Percentiles rank a stretch among this genome's conserved stretches.
Evolutionary conservation across 1,140 invertebrate species (phyloP).

Genomic region (Psilanteris sp.): DNA sequence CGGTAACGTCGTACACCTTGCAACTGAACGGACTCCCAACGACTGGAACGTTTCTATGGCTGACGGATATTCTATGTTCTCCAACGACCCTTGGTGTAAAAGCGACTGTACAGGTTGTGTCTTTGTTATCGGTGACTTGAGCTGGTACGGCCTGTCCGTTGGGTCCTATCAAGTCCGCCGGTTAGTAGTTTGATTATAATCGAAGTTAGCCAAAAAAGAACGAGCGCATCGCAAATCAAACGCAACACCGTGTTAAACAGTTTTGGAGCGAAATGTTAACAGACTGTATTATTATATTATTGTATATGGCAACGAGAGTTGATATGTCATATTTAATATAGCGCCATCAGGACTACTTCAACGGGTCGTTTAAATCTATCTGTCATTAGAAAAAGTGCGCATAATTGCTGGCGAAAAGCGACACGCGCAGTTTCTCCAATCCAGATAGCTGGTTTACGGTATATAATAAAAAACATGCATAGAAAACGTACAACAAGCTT

Average conservation of each 20-base stretch:
- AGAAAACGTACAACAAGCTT: no score
- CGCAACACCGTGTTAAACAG: constrained; percentile 17
- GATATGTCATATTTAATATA: constrained; percentile 4
- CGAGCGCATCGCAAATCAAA: constrained; percentile 23
- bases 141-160: constrained; percentile 92
- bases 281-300: no score
- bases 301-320: constrained; percentile 42
- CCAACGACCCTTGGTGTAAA: constrained; percentile 92
- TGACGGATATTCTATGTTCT: constrained; percentile 93
- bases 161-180: constrained; percentile 85
- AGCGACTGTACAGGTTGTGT: constrained; percentile 90
- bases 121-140: constrained; percentile 89
- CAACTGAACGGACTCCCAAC: constrained; percentile 94
- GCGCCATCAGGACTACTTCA: constrained; percentile 1
- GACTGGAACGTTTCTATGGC: constrained; percentile 87
- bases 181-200: constrained; percentile 77
- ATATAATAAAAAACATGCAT: no score
- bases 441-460: background rate
- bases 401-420: background rate
- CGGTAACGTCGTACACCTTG: constrained; percentile 96
- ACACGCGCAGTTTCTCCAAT: background rate
- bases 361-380: background rate
- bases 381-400: background rate
- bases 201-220: constrained; percentile 69
- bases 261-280: constrained; percentile 7